Conservation (phyloP, 2,888 invertebrate genomes). For the Temnothorax unifasciatus region DNA sequence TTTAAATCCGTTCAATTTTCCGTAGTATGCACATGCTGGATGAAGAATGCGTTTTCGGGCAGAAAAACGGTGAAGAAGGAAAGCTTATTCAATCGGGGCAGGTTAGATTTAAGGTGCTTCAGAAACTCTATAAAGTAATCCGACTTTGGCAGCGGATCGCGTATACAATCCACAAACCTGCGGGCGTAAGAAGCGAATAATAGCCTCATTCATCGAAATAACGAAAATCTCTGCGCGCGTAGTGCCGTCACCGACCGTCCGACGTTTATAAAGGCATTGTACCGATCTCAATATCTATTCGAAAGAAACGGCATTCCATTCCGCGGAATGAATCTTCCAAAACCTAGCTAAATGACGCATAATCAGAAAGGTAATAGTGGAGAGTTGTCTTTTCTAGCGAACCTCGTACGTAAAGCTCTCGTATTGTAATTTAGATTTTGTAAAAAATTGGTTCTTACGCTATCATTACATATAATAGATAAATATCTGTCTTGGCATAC, state of each 20-base stretch:
- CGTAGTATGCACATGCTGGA: not conserved
- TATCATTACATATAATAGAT: not conserved
- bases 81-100: slow-evolving; percentile 74
- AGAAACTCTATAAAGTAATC: slow-evolving; percentile 79
- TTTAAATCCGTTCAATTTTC: slow-evolving; percentile 23
- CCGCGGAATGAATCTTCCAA: slow-evolving; percentile 74
- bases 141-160: slow-evolving; percentile 76
- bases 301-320: slow-evolving; percentile 75
- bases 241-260: slow-evolving; percentile 70
- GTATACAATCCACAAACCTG: slow-evolving; percentile 70
- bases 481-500: not conserved
- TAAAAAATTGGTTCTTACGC: not conserved
- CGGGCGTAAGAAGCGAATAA: slow-evolving; percentile 79
- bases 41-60: slow-evolving; percentile 32
- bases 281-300: slow-evolving; percentile 76
- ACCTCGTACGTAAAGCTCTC: not conserved
- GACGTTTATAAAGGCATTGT: slow-evolving; percentile 79
- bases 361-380: slow-evolving; percentile 2
- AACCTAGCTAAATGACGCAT: slow-evolving; percentile 7
- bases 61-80: slow-evolving; percentile 66
- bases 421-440: not conserved
- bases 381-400: not conserved
- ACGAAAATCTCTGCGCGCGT: slow-evolving; percentile 70
- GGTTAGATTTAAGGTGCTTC: slow-evolving; percentile 74
- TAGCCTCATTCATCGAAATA: slow-evolving; percentile 78